These are phyloP conservation scores for Synergus gifuensis DNA, from an alignment of 2,888 invertebrate species.

Conservation along the genomic window DNA sequence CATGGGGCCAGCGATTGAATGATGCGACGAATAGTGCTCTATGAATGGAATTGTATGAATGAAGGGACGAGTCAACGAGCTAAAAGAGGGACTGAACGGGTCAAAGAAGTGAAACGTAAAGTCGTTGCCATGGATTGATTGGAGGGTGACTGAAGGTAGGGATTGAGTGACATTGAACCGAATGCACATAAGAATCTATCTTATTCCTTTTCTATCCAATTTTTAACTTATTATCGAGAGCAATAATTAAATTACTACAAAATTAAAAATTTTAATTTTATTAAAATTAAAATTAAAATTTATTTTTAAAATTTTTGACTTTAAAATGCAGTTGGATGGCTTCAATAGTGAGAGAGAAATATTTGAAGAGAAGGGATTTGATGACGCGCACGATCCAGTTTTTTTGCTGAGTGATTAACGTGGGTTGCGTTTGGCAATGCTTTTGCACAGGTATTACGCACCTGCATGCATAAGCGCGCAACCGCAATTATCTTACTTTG, in stretches of 20 bases:
- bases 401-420: background rate
- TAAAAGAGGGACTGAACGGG: slow-evolving; percentile 48
- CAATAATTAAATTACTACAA: too few relatives aligned
- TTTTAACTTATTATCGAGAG: too few relatives aligned
- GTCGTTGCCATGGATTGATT: slow-evolving; percentile 50
- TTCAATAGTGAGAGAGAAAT: too few relatives aligned
- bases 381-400: background rate
- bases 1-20: slow-evolving; percentile 35
- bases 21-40: slow-evolving; percentile 27
- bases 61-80: slow-evolving; percentile 58
- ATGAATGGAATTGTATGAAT: slow-evolving; percentile 45
- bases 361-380: too few relatives aligned
- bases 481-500: slow-evolving; percentile 2
- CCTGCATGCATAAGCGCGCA: background rate
- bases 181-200: slow-evolving; percentile 59
- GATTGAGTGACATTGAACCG: slow-evolving; percentile 74
- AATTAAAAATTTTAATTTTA: too few relatives aligned
- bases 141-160: slow-evolving; percentile 55
- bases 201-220: too few relatives aligned
- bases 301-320: too few relatives aligned
- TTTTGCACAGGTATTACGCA: slow-evolving; percentile 1
- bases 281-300: too few relatives aligned
- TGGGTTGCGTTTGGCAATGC: slow-evolving; percentile 4
- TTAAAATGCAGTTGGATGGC: too few relatives aligned
- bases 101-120: slow-evolving; percentile 49